phyloP scores from a whole-genome alignment of 2,888 invertebrate genomes.

The Baccha elongata region DNA sequence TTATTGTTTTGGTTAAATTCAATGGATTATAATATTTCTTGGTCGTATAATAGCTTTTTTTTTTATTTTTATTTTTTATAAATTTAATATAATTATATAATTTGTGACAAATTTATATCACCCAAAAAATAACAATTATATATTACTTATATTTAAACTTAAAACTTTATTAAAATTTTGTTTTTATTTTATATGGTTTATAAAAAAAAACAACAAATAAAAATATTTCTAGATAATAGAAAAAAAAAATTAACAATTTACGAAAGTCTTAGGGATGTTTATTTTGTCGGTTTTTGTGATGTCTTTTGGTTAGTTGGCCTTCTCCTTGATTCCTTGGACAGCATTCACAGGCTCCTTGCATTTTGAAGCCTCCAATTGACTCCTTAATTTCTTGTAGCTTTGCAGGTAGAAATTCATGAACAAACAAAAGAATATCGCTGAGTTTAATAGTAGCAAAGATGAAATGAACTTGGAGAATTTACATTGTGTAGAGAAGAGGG shows the following conservation, averaged over 20 bases:
- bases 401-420: constrained; percentile 96
- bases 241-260: constrained; percentile 32
- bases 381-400: constrained; percentile 86
- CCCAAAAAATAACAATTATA: background rate
- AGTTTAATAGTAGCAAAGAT: constrained; percentile 89
- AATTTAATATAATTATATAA: constrained; percentile 7
- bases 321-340: constrained; percentile 37
- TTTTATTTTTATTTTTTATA: background rate
- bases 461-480: constrained; percentile 86
- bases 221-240: constrained; percentile 14
- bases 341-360: constrained; percentile 46
- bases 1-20: background rate
- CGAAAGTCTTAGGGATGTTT: constrained; percentile 57
- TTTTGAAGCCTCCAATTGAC: constrained; percentile 33
- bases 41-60: background rate
- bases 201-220: constrained; percentile 23
- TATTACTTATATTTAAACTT: background rate
- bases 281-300: constrained; percentile 16
- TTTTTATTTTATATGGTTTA: no score
- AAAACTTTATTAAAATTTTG: constrained; percentile 5
- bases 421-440: constrained; percentile 93
- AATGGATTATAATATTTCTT: background rate
- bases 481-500: constrained; percentile 81
- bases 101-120: constrained; percentile 22
- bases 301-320: constrained; percentile 50